Evolutionary conservation across 1,140 invertebrate species (phyloP), one percentile per base, ranked within the genome.

Genomic region (Myzus persicae): DNA sequence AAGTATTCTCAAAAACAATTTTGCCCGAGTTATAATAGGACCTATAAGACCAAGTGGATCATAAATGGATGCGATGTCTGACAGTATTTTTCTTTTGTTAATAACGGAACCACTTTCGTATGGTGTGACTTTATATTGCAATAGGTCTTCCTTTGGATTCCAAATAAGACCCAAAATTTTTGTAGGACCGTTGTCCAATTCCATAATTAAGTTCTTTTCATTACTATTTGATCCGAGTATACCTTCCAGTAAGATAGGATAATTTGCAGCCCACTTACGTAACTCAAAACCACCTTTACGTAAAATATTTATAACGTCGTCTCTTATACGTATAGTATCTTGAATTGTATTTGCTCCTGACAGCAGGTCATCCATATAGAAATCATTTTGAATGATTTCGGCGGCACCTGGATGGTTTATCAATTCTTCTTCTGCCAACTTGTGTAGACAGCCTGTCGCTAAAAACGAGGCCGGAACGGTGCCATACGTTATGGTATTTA

Each of bases 41-140:
- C 84, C 93, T 18, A 95, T 24, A 6, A 95, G 93, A 0, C 94
- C 94, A n/a, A 95, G 48, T 36, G 94, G n/a, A n/a, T 76, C 67
- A n/a, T 76, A 76, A 76, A 76, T 76, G 9, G 67, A 76, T 24
- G 67, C 67, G 9, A 76, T 76, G n/a, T 76, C 67, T 6, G 67
- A 76, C n/a, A 81, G 36, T 81, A 81, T 81, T 81, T 81, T 81
- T 81, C 76, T 36, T 81, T 81, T 81, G 36, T 36, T 81, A 18
- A 81, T 36, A 38, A 81, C 1, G 14, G n/a, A 36, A 14, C n/a
- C 36, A 1, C 18, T 81, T 36, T 81, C 76, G 76, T 81, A 81
- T 81, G 76, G 76, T 20, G 20, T 20, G 14, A 81, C 76, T 6
- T 36, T 81, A 81, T 81, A 81, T 14, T 81, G 76, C 18, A 81